phyloP scores from a whole-genome alignment of 2,797 vertebrate genomes.

The Premnoplex brunnescens region DNA sequence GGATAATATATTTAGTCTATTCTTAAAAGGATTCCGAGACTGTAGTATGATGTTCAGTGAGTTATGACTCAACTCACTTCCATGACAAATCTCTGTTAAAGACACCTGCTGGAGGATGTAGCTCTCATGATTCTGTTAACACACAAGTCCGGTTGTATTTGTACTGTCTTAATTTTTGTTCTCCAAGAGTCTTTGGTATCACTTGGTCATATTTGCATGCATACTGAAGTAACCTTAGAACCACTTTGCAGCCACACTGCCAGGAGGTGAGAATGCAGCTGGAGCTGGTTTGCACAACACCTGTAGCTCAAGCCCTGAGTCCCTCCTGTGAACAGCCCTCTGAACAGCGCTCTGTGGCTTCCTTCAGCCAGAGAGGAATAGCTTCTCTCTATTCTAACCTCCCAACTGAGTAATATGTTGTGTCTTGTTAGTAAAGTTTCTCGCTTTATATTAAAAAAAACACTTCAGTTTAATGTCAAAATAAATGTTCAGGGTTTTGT shows the following conservation, averaged over 20 bases:
- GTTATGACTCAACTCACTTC: not conserved
- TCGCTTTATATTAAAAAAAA: not conserved
- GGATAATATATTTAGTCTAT: conserved; percentile 20
- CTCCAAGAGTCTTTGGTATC: not conserved
- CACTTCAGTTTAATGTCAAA: not conserved
- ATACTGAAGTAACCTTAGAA: not conserved
- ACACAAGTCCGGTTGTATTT: not conserved
- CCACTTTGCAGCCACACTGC: not conserved
- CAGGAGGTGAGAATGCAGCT: not conserved
- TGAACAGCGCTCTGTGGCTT: not conserved
- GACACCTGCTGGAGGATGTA: not conserved
- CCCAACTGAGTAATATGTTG: not conserved
- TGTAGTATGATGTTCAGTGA: not conserved
- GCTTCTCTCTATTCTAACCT: not conserved
- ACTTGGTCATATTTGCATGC: not conserved
- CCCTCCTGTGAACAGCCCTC: not conserved
- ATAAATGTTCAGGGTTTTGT: not conserved
- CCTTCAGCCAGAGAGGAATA: not conserved
- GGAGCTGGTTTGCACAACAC: not conserved
- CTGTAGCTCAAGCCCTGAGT: not conserved
- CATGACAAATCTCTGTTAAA: not conserved
- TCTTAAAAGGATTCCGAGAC: conserved; percentile 6
- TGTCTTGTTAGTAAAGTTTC: not conserved
- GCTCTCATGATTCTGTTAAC: not conserved
- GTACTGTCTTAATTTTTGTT: not conserved